Percentiles rank a stretch among this genome's conserved stretches.
These are phyloP conservation scores for Nineta flava DNA, from an alignment of 2,888 invertebrate genomes.

Conservation along the genomic window DNA sequence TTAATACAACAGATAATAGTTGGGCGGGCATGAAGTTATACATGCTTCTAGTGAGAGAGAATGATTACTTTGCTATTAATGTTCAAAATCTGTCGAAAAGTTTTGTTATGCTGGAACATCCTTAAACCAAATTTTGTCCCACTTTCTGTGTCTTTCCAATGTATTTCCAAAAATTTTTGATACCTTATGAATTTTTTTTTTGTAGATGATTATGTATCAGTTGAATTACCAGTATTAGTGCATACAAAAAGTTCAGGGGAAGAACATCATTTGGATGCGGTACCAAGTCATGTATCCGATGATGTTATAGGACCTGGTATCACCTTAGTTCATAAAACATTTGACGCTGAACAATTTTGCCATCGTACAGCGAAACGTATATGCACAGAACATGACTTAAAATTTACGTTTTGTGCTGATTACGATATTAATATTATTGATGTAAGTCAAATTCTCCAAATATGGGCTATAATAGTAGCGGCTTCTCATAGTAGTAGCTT, in stretches of 20 bases:
- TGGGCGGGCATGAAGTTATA: too few relatives aligned
- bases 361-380: conserved; percentile 26
- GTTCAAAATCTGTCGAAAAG: too few relatives aligned
- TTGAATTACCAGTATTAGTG: conserved; percentile 27
- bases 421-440: conserved; percentile 28
- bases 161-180: background rate
- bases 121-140: too few relatives aligned
- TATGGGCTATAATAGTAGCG: background rate
- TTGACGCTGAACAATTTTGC: conserved; percentile 29
- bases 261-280: conserved; percentile 26
- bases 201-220: conserved; percentile 27
- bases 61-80: too few relatives aligned
- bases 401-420: conserved; percentile 27
- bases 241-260: conserved; percentile 20
- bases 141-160: background rate
- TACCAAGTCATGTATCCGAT: conserved; percentile 26
- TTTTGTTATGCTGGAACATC: too few relatives aligned
- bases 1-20: too few relatives aligned
- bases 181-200: conserved; percentile 3
- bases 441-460: conserved; percentile 19
- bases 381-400: conserved; percentile 24
- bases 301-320: conserved; percentile 26
- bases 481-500: too few relatives aligned
- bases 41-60: too few relatives aligned
- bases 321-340: conserved; percentile 26